Conservation (phyloP, 1,140 invertebrate genomes). For the Drosophila quadrilineata region DNA sequence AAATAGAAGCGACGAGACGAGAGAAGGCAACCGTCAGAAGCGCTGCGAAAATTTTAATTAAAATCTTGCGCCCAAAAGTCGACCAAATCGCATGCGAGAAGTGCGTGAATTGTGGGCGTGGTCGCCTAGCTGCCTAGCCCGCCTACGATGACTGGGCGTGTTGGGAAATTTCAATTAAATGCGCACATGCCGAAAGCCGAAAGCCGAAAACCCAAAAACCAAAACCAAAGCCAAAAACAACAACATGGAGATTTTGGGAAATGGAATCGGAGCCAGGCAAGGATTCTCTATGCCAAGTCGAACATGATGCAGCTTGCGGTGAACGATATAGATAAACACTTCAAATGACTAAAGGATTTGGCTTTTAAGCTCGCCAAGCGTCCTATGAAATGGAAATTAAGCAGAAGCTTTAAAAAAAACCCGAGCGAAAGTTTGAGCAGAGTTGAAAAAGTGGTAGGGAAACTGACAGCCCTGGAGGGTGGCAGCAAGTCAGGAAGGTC, state of each 20-base stretch:
- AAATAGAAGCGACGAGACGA: slow-evolving; percentile 47
- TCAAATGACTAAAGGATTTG: slow-evolving; percentile 63
- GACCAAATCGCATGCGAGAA: slow-evolving; percentile 41
- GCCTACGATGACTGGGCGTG: slow-evolving; percentile 45
- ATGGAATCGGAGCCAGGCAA: slow-evolving; percentile 20
- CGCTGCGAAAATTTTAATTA: slow-evolving; percentile 69
- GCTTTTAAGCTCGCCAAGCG: slow-evolving; percentile 50
- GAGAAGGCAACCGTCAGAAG: too few species aligned
- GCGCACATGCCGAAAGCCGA: slow-evolving; percentile 68
- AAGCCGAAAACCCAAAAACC: slow-evolving; percentile 27
- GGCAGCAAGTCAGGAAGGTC: background rate
- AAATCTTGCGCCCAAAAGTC: slow-evolving; percentile 67
- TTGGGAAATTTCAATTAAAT: slow-evolving; percentile 75
- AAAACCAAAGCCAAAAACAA: slow-evolving; percentile 38
- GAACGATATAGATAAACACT: slow-evolving; percentile 77
- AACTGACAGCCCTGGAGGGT: background rate
- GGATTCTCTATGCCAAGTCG: slow-evolving; percentile 5
- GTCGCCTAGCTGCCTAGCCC: background rate
- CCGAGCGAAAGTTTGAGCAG: slow-evolving; percentile 25
- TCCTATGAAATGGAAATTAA: slow-evolving; percentile 63
- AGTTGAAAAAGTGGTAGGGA: background rate
- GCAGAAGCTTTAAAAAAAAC: slow-evolving; percentile 43
- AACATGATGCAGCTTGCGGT: slow-evolving; percentile 39
- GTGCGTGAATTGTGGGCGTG: slow-evolving; percentile 52
- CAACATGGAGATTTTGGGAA: slow-evolving; percentile 19